Percentiles rank a stretch among this genome's conserved stretches.
These are phyloP conservation scores for Aurelia sp. DNA, from an alignment of 30 jellyfish, hydroid and myxozoan genomes.

Conservation along the genomic window DNA sequence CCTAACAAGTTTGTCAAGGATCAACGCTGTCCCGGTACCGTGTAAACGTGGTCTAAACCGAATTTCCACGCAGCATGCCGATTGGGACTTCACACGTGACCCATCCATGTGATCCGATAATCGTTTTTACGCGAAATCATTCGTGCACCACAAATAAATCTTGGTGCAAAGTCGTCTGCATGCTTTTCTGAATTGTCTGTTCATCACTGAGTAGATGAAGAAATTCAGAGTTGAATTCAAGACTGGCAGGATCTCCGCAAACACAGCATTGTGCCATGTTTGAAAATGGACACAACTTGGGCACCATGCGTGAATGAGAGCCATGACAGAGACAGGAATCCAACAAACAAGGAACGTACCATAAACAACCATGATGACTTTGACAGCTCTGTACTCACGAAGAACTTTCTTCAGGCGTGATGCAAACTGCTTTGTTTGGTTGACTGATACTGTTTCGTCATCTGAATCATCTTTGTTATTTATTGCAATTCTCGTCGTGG, in stretches of 20 bases:
- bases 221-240: conserved; percentile 81
- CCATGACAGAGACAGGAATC: conserved; percentile 83
- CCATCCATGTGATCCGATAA: background rate
- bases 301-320: conserved; percentile 67
- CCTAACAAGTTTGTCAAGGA: no score
- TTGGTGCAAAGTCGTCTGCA: conserved; percentile 32
- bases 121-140: conserved; percentile 20
- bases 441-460: background rate
- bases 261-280: conserved; percentile 66
- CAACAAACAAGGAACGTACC: conserved; percentile 92
- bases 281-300: conserved; percentile 33
- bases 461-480: conserved; percentile 35
- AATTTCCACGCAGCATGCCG: no score
- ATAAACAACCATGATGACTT: conserved; percentile 77
- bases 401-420: conserved; percentile 42
- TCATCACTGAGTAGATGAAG: conserved; percentile 88
- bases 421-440: conserved; percentile 45
- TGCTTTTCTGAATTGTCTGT: conserved; percentile 72
- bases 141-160: conserved; percentile 36
- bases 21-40: no score
- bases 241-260: conserved; percentile 82
- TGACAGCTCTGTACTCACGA: conserved; percentile 76
- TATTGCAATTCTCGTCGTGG: conserved; percentile 35
- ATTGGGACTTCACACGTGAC: background rate
- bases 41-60: no score